Conservation (phyloP, 1,140 invertebrate species). For the Zaprionus camerounensis region DNA sequence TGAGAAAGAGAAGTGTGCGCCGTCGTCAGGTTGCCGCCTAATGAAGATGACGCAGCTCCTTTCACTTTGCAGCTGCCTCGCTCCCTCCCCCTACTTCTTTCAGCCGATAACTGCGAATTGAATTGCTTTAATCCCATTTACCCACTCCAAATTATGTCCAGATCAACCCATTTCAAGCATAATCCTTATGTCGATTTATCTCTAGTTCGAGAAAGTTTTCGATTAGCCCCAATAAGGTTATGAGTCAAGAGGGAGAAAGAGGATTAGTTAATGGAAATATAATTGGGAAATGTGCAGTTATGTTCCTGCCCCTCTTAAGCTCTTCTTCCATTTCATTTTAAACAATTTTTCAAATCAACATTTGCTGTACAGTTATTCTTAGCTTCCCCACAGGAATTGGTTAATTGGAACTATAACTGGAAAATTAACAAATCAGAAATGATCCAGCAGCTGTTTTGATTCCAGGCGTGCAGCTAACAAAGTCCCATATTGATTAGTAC, state of each 20-base stretch:
- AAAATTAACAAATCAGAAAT: too few species aligned
- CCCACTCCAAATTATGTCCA: slow-evolving; percentile 8
- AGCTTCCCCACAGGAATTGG: too few species aligned
- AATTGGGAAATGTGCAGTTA: not conserved
- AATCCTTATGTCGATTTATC: slow-evolving; percentile 6
- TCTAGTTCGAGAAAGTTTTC: not conserved
- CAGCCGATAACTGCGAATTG: slow-evolving; percentile 29
- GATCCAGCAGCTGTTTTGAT: too few species aligned
- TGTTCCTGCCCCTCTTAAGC: too few species aligned
- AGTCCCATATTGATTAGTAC: too few species aligned
- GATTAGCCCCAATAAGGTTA: not conserved
- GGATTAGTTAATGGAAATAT: not conserved
- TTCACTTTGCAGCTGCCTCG: not conserved
- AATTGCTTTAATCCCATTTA: slow-evolving; percentile 36
- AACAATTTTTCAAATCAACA: too few species aligned
- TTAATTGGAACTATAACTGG: too few species aligned
- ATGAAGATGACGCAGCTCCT: slow-evolving; percentile 25
- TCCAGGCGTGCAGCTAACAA: too few species aligned
- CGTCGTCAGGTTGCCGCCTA: slow-evolving; percentile 33
- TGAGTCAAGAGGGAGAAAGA: not conserved
- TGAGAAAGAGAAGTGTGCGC: not conserved
- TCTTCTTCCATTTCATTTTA: too few species aligned
- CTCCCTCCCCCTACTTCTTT: not conserved
- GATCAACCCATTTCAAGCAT: slow-evolving; percentile 1
- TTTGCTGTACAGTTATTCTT: too few species aligned